Percentiles rank a stretch among this genome's conserved stretches.
phyloP scores from a whole-genome alignment of 2,888 invertebrate species.

The Ceraclea dissimilis region DNA sequence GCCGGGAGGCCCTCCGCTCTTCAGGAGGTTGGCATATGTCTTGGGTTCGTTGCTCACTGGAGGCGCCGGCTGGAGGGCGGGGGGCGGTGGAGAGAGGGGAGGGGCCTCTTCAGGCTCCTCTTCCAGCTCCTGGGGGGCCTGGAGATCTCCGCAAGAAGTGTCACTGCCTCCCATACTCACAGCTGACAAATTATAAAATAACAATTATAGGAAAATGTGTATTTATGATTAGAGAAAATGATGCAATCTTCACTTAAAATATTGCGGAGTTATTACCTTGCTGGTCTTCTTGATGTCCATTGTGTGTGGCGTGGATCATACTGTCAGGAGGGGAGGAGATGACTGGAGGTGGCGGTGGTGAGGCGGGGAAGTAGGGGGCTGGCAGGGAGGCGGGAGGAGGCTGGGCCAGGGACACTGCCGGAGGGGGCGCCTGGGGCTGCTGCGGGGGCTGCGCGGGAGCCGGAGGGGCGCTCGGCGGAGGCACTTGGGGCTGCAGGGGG shows the following conservation, averaged over 20 bases:
- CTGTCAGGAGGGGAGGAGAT: conserved; percentile 34
- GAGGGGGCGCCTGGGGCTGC: conserved; percentile 17
- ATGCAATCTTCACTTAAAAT: too few species aligned
- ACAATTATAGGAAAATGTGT: too few species aligned
- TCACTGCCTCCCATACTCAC: conserved; percentile 20
- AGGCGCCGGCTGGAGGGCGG: conserved; percentile 22
- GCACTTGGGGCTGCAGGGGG: conserved; percentile 27
- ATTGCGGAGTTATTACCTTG: too few species aligned
- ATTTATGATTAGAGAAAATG: too few species aligned
- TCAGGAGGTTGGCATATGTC: conserved; percentile 82
- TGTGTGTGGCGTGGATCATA: conserved; percentile 26
- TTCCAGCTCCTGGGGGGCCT: conserved; percentile 31
- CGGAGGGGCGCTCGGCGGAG: conserved; percentile 26
- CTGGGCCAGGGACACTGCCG: conserved; percentile 6
- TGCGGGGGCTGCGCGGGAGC: conserved; percentile 31
- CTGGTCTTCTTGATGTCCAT: conserved; percentile 25
- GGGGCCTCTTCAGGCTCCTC: conserved; percentile 33
- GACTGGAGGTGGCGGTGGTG: conserved; percentile 36
- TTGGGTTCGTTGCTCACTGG: conserved; percentile 57
- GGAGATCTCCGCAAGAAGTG: conserved; percentile 29
- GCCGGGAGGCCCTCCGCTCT: conserved; percentile 41
- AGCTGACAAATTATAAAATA: too few species aligned
- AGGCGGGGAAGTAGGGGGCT: conserved; percentile 30
- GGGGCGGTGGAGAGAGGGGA: conserved; percentile 33
- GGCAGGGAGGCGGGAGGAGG: conserved; percentile 22